Base-by-base conservation (phyloP, 2,113 vertebrate species). In the Gorsachius goisagi region DNA sequence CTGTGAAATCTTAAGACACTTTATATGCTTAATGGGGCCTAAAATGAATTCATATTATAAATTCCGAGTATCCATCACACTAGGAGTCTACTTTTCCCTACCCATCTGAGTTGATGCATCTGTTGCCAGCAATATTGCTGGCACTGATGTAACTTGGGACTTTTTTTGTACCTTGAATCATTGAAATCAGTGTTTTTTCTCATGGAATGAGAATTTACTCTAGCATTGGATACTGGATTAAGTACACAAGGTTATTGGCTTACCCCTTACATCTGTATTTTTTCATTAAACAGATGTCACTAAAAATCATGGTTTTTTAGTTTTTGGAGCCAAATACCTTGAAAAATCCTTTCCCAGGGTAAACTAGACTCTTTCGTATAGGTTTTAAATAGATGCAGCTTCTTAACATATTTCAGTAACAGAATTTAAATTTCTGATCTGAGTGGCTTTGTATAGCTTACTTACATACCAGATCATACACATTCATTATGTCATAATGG, bases 11-110 rank as follows among this genome's bases (percentile, higher is more conserved):
- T 89, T 95, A 96, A 90, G 96, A 82, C 20, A 32, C 89, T 95
- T 95, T 93, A 59, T 95, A 67, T 97, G 86, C 90, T 97, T 94
- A 96, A 88, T 97, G 82, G 95, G 77, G 92, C 97, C 96, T 97
- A 96, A 96, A 95, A 76, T 87, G 11, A 95, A 75, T 93, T 90
- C 69, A 87, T 84, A 26, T 15, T 85, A n/a, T 74, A 90, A 96
- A 93, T 90, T 91, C 49, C 5, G 2, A 80, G 58, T 88, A 63
- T 88, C 79, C 89, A 91, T 91, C 62, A 44, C 94, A 73, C 75
- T 72, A 83, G 37, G 58, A 95, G 89, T 95, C 90, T 85, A 75
- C 74, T 93, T 79, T 71, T 55, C 58, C n/a, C 26, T 92, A 89
- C 74, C 32, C 44, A 22, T 80, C 68, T 72, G 30, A 69, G 59